phyloP scores from a whole-genome alignment of 30 jellyfish, hydroid and myxozoan species.

The Hydra vulgaris region DNA sequence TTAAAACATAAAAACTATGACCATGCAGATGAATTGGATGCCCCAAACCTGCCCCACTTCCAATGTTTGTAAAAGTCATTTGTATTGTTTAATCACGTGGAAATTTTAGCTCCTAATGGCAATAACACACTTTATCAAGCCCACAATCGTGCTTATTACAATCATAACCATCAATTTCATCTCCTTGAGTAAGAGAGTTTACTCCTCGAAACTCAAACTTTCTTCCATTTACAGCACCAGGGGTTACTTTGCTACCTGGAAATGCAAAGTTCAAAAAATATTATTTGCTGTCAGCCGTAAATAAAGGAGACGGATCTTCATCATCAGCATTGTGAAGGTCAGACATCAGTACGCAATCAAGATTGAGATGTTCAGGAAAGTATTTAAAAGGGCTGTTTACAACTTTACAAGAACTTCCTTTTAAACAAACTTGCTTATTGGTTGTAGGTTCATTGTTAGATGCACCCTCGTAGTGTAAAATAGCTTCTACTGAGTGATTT shows the following conservation, averaged over 20 bases:
- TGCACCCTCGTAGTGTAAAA: slow-evolving; percentile 78
- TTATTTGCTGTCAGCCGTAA: slow-evolving; percentile 50
- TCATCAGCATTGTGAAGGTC: slow-evolving; percentile 41
- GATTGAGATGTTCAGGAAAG: slow-evolving; percentile 45
- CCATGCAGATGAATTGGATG: too few relatives aligned
- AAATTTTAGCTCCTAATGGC: slow-evolving; percentile 55
- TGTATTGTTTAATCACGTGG: slow-evolving; percentile 72
- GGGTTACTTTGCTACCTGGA: slow-evolving; percentile 74
- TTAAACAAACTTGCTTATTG: slow-evolving; percentile 34
- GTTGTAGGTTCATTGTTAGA: slow-evolving; percentile 43
- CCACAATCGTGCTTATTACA: slow-evolving; percentile 79
- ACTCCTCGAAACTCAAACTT: slow-evolving; percentile 74
- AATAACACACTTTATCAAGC: slow-evolving; percentile 66
- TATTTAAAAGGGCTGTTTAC: slow-evolving; percentile 67
- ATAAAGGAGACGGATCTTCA: slow-evolving; percentile 50
- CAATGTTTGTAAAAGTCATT: slow-evolving; percentile 73
- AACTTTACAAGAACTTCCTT: slow-evolving; percentile 36
- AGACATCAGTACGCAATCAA: slow-evolving; percentile 44
- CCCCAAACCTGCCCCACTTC: slow-evolving; percentile 81
- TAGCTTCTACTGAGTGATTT: slow-evolving; percentile 42
- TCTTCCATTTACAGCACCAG: slow-evolving; percentile 90
- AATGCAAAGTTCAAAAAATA: slow-evolving; percentile 64
- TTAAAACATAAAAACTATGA: slow-evolving; percentile 69
- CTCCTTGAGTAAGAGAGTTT: slow-evolving; percentile 62
- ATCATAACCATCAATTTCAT: slow-evolving; percentile 64